Evolutionary conservation across 2,888 invertebrate genomes (phyloP), one percentile per base, ranked within the genome.

Genomic region (Conomelus anceps): DNA sequence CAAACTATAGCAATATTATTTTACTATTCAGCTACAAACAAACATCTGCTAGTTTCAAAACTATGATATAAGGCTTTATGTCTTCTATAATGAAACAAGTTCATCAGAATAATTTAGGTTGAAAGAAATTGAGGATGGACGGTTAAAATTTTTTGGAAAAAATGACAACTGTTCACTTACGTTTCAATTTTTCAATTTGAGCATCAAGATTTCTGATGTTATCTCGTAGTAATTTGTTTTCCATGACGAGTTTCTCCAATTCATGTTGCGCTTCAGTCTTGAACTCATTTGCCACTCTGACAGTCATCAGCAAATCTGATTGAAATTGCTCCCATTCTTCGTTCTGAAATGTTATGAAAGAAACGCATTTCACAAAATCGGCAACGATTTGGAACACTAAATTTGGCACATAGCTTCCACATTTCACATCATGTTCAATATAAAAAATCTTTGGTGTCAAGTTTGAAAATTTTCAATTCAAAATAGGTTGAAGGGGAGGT

Each of bases 311-410:
- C 0, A 99, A 95, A 93, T 99, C 99, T 91, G 96, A 96, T 94
- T 98, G 98, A 94, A 98, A 98, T 93, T 98, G 98, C 92, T 97
- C 96, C 98, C 98, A 99, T 93, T 99, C 98, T 24, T 97, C 95
- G 91, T 96, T 96, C 95, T 97, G 93, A 0, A 92, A 92, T 90
- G 20, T 34, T 17, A 34, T 17, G n/a, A 23, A 85, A 85, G 41
- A 41, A 41, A 17, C 11, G 17, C 13, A 41, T 13, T 13, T 13
- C 41, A 41, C 11, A 41, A 41, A 41, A 11, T 41, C 11, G 17
- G 17, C 11, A 13, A 41, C 41, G 41, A 13, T 41, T 41, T 13
- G 41, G 17, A 41, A n/a, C n/a, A n/a, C n/a, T n/a, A n/a, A n/a
- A n/a, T n/a, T n/a, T n/a, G n/a, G n/a, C n/a, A n/a, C n/a, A 17